These are phyloP conservation scores for Drosophila mayaguana DNA, from an alignment of 2,888 invertebrate species.

Conservation along the genomic window DNA sequence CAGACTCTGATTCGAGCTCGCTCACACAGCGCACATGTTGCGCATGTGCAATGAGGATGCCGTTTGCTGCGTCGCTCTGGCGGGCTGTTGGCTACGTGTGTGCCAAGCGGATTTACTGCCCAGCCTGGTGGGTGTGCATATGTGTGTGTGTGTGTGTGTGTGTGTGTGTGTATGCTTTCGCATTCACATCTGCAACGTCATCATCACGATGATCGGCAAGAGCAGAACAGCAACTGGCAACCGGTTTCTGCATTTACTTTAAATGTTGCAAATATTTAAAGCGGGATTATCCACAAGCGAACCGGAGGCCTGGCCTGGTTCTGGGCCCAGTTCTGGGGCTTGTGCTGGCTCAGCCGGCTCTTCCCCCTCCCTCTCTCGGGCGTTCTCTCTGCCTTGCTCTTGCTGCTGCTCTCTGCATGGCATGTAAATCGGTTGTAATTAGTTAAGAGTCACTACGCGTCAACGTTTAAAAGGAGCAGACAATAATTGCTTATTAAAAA, in stretches of 20 bases:
- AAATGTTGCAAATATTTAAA: constrained; percentile 76
- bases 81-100: constrained; percentile 64
- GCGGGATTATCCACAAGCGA: constrained; percentile 71
- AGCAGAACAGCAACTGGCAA: constrained; percentile 43
- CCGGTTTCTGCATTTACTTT: constrained; percentile 74
- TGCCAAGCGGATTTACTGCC: constrained; percentile 74
- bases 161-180: constrained; percentile 15
- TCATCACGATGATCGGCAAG: constrained; percentile 50
- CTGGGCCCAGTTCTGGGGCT: constrained; percentile 49
- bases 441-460: constrained; percentile 75
- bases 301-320: constrained; percentile 61
- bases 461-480: constrained; percentile 67
- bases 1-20: constrained; percentile 12
- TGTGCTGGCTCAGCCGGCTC: neutral
- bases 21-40: constrained; percentile 53
- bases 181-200: constrained; percentile 65
- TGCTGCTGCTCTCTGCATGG: constrained; percentile 59
- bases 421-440: constrained; percentile 80
- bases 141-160: constrained; percentile 28
- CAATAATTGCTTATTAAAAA: constrained; percentile 79
- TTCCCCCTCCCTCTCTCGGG: neutral
- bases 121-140: constrained; percentile 39
- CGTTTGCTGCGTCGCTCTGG: constrained; percentile 41
- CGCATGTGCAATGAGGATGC: constrained; percentile 76
- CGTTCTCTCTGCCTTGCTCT: constrained; percentile 13